Evolutionary conservation across 2,113 vertebrate genomes (phyloP).

Genomic region (Thomomys bottae): DNA sequence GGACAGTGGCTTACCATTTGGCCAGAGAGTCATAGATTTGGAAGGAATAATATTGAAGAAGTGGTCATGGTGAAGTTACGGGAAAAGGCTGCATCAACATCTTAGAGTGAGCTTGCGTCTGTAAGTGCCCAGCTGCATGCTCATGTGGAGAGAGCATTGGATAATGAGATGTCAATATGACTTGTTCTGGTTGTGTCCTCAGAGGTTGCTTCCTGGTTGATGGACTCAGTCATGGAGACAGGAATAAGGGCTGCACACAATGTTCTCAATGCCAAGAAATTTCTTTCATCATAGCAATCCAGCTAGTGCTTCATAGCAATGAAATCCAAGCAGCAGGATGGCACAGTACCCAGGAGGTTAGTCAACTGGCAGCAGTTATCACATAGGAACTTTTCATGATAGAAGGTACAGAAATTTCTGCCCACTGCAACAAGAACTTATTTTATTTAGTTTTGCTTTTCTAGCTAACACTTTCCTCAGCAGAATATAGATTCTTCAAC

Average conservation of each 20-base stretch:
- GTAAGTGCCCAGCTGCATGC: background rate
- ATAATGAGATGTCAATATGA: background rate
- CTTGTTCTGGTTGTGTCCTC: background rate
- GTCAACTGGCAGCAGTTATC: background rate
- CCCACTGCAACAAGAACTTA: background rate
- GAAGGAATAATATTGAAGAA: slow-evolving; percentile 24
- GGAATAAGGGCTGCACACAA: background rate
- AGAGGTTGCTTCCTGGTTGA: background rate
- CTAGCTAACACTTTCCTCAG: background rate
- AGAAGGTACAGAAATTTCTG: background rate
- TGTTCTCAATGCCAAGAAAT: background rate
- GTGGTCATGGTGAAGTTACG: background rate
- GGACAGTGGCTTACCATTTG: slow-evolving; percentile 51
- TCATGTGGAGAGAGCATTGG: background rate
- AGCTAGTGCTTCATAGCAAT: background rate
- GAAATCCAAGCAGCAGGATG: background rate
- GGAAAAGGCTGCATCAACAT: background rate
- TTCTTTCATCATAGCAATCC: background rate
- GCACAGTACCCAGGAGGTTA: background rate
- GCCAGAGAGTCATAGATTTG: slow-evolving; percentile 30
- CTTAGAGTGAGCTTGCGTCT: background rate
- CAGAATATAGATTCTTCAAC: background rate
- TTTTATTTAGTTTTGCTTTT: background rate
- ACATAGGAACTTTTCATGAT: background rate
- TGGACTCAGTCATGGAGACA: background rate